Base-by-base conservation (phyloP, 2,888 invertebrate genomes). In the Pandemis cinnamomeana region DNA sequence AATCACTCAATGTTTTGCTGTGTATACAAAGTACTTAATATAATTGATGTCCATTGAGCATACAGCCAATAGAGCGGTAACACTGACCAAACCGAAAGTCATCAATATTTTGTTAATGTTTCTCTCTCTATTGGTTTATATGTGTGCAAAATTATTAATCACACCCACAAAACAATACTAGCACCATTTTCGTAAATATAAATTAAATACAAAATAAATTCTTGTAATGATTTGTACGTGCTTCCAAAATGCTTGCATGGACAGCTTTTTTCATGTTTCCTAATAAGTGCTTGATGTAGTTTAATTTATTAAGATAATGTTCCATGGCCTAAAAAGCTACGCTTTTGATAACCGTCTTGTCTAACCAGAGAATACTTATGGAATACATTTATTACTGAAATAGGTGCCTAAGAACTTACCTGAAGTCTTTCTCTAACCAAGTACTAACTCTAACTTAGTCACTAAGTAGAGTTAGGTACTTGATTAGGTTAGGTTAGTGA, bases 271-370 rank as follows among this genome's bases (percentile, higher is more conserved):
- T 84, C 82, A 78, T 84, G 81, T 82, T 84, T 84, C 82, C 82
- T 84, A 82, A 69, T 81, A 82, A 79, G 78, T 82, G 80, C 80
- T 81, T 80, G 76, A 79, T 71, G 77, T 83, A 82, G 77, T 76
- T 82, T 84, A 81, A 82, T 83, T 83, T 83, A 60, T 77, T 80
- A 79, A 82, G 78, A 79, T 76, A 51, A 77, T 70, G 76, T 81
- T 82, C 77, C 77, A 79, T 76, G 87, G 88, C 88, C 88, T 88
- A 88, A 84, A 72, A 76, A 36, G 27, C 75, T 79, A 78, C 76
- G 80, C 79, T 81, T 80, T 71, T 51, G 60, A 55, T 67, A 41
- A 11, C 11, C 11, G 11, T 55, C 55, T 48, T 69, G 15, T 55
- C 13, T 13, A 63, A 20, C 10, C 48, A 55, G 10, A 53, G 7